Percentiles rank a stretch among this genome's conserved stretches.
phyloP scores from a whole-genome alignment of 2,888 invertebrate genomes.

The Leuctra nigra region DNA sequence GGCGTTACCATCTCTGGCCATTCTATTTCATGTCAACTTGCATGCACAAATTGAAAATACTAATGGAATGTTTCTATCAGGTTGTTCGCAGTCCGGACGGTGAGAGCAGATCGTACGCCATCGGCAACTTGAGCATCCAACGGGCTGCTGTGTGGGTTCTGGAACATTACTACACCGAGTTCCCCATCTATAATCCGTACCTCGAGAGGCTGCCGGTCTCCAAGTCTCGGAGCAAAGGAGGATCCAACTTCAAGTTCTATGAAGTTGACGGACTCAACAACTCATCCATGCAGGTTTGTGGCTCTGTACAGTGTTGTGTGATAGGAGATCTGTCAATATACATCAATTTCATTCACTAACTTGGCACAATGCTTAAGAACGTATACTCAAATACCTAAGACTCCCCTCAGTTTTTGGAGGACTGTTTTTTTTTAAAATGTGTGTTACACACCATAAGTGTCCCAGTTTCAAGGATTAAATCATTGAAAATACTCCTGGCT shows the following conservation, averaged over 20 bases:
- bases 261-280: slow-evolving; percentile 78
- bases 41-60: neutral
- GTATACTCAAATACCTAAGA: too few species aligned
- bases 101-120: slow-evolving; percentile 77
- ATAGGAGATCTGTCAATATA: too few species aligned
- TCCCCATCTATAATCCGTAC: slow-evolving; percentile 95
- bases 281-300: slow-evolving; percentile 32
- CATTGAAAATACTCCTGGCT: too few species aligned
- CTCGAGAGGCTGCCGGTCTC: slow-evolving; percentile 84
- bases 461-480: too few species aligned
- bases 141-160: slow-evolving; percentile 91
- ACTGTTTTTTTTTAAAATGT: too few species aligned
- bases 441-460: too few species aligned
- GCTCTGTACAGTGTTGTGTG: neutral
- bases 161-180: slow-evolving; percentile 93
- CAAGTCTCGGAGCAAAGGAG: slow-evolving; percentile 64
- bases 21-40: too few species aligned
- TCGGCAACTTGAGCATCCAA: slow-evolving; percentile 89
- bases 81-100: slow-evolving; percentile 95
- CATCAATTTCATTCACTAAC: too few species aligned
- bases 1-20: too few species aligned
- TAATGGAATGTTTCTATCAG: slow-evolving; percentile 33
- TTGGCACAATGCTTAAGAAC: neutral
- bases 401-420: too few species aligned
- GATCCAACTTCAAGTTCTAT: slow-evolving; percentile 90